These are phyloP conservation scores for Aspiorhynchus laticeps DNA, from an alignment of 2,113 vertebrate species.

Conservation along the genomic window DNA sequence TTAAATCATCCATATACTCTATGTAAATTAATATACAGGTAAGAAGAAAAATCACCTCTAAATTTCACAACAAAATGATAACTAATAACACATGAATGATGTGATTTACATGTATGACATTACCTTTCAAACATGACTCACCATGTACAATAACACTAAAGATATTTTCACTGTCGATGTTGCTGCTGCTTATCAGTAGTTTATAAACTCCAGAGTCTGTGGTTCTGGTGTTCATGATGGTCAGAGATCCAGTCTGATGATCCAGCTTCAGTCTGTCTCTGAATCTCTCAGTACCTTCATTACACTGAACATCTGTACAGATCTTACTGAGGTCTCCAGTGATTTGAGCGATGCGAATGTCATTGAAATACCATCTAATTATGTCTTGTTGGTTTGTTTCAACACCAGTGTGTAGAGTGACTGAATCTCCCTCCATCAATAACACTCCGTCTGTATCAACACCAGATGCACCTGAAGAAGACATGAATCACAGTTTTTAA, in stretches of 20 bases:
- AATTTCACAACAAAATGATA: not conserved
- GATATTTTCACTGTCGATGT: not conserved
- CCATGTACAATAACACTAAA: not conserved
- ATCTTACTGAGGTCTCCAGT: not conserved
- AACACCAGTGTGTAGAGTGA: not conserved
- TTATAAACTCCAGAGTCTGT: not conserved
- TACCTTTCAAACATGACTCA: not conserved
- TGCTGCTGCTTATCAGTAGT: not conserved
- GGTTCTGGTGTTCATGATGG: not conserved
- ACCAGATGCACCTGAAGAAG: not conserved
- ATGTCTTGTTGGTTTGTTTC: not conserved
- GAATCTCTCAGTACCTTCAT: not conserved
- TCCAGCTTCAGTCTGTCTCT: conserved; percentile 2
- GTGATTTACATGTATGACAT: not conserved
- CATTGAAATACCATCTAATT: not conserved
- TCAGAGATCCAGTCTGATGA: not conserved
- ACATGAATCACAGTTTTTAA: not conserved
- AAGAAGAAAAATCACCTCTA: not conserved
- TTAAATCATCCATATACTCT: not conserved
- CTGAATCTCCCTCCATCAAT: not conserved
- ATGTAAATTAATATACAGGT: not conserved
- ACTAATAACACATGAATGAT: not conserved
- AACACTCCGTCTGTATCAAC: not conserved
- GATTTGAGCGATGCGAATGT: not conserved
- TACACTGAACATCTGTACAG: conserved; percentile 6